Evolutionary conservation across 2,888 invertebrate genomes (phyloP).

Genomic region (Drosophila melanosoma): DNA sequence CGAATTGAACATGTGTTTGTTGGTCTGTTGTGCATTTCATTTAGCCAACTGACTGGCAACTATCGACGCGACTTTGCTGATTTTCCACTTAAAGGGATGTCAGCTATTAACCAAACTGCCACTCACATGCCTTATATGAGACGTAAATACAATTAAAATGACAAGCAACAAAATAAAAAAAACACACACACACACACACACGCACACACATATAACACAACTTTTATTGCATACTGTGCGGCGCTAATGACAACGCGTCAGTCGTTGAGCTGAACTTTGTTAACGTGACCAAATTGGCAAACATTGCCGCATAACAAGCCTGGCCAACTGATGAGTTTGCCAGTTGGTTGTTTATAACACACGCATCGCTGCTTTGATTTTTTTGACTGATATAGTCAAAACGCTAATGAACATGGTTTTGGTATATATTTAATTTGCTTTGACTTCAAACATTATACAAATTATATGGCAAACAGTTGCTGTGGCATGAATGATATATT

Average conservation of each 20-base stretch:
- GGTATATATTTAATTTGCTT: background rate
- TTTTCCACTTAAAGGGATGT: conserved; percentile 57
- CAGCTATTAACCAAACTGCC: conserved; percentile 65
- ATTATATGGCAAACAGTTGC: conserved; percentile 7
- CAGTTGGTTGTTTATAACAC: conserved; percentile 33
- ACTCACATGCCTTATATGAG: conserved; percentile 55
- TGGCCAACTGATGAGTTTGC: conserved; percentile 34
- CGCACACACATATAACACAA: background rate
- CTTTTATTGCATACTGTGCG: conserved; percentile 54
- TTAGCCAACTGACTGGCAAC: conserved; percentile 48
- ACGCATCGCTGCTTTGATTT: conserved; percentile 44
- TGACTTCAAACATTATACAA: conserved; percentile 7
- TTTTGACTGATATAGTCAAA: conserved; percentile 32
- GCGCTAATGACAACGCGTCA: conserved; percentile 18
- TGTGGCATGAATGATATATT: background rate
- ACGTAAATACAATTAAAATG: conserved; percentile 49
- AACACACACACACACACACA: background rate
- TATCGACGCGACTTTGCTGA: conserved; percentile 58
- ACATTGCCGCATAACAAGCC: conserved; percentile 46
- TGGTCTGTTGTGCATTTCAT: conserved; percentile 29
- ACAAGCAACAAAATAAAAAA: background rate
- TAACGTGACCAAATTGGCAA: conserved; percentile 54
- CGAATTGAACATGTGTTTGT: background rate
- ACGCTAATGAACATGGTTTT: conserved; percentile 38
- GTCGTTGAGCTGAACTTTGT: conserved; percentile 33